Conservation (phyloP, 2,113 vertebrate species). For the Semnornis frantzii region DNA sequence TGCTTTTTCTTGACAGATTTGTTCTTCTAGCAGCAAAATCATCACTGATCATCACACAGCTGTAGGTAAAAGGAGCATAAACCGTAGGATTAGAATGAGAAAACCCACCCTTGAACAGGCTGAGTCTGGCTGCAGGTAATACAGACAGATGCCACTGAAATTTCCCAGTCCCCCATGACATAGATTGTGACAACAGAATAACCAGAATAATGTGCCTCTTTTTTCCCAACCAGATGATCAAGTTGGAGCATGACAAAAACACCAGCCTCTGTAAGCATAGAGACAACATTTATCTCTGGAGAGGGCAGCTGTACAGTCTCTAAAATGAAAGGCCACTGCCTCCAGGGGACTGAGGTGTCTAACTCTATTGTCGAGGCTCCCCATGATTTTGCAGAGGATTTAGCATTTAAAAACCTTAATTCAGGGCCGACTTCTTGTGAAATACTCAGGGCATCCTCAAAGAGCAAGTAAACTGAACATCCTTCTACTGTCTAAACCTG, state of each 20-base stretch:
- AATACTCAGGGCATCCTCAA: background rate
- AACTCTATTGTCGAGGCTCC: background rate
- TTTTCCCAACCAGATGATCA: background rate
- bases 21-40: background rate
- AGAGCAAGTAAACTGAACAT: background rate
- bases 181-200: background rate
- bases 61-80: background rate
- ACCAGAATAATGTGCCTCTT: background rate
- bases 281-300: background rate
- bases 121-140: background rate
- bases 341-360: fast-evolving
- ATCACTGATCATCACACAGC: background rate
- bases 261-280: background rate
- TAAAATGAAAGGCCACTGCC: background rate
- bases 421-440: background rate
- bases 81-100: background rate
- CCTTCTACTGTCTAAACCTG: background rate
- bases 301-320: background rate
- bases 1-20: background rate
- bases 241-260: background rate
- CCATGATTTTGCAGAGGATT: background rate
- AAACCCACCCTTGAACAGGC: background rate
- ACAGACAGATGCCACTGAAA: background rate
- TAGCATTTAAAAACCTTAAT: background rate
- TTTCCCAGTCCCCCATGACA: background rate